These are phyloP conservation scores for Anniella stebbinsi DNA, from an alignment of 2,797 vertebrate genomes.

Conservation along the genomic window DNA sequence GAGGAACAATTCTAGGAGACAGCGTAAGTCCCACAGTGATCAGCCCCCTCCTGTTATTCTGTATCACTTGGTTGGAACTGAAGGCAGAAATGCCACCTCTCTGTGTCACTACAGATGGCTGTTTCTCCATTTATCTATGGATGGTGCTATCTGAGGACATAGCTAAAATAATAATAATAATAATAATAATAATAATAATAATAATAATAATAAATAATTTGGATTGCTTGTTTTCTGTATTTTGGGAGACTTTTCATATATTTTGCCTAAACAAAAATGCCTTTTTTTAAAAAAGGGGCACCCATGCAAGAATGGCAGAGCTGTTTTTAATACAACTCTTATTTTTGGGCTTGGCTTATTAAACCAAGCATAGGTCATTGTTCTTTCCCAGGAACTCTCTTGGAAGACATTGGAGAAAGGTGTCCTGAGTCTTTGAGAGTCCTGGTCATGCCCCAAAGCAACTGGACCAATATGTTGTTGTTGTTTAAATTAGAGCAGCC, in stretches of 20 bases:
- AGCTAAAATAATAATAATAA: not conserved
- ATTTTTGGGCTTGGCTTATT: constrained; percentile 35
- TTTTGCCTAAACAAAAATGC: not conserved
- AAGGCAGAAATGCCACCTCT: not conserved
- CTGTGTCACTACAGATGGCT: not conserved
- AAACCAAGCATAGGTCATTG: not conserved
- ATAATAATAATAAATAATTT: not conserved
- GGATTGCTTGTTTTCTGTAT: not conserved
- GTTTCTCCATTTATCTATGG: not conserved
- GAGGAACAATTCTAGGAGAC: not conserved
- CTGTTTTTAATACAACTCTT: not conserved
- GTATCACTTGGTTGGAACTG: not conserved
- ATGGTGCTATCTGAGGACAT: not conserved
- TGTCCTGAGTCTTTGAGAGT: constrained; percentile 15
- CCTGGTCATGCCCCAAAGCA: constrained; percentile 14
- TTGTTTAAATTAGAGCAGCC: not conserved
- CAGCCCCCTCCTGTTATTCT: not conserved
- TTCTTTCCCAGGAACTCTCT: not conserved
- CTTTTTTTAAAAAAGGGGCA: not conserved
- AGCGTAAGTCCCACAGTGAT: not conserved
- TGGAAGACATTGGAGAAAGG: constrained; percentile 13
- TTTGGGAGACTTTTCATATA: too few relatives aligned
- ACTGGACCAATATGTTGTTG: not conserved
- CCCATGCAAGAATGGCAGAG: not conserved
- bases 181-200: too few relatives aligned